Conservation (phyloP, 2,797 vertebrate genomes). For the Paguma larvata region DNA sequence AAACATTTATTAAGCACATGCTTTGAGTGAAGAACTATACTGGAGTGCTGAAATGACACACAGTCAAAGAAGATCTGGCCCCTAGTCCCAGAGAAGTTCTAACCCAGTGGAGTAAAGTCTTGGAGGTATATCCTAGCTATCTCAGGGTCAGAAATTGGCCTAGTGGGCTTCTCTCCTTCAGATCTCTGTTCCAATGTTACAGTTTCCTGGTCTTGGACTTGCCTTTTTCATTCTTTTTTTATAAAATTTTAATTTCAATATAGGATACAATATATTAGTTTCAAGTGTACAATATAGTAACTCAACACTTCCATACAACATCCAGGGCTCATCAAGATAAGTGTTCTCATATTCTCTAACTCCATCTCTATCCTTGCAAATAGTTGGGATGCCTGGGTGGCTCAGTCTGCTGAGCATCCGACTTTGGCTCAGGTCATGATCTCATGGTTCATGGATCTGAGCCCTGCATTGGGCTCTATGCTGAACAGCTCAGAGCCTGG, state of each 20-base stretch:
- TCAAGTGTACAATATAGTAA: neutral
- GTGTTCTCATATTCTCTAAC: neutral
- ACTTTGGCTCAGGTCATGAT: too few relatives aligned
- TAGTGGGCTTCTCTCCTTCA: neutral
- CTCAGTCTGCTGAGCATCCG: too few relatives aligned
- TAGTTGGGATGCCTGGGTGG: too few relatives aligned
- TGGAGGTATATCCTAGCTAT: neutral
- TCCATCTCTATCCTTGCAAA: neutral
- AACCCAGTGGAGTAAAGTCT: neutral
- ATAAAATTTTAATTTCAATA: neutral
- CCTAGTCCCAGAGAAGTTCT: neutral
- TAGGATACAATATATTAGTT: neutral
- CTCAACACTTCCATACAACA: neutral
- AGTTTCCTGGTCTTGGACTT: neutral
- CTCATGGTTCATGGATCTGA: too few relatives aligned
- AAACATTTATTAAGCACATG: neutral
- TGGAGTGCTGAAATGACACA: neutral
- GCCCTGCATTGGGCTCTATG: too few relatives aligned
- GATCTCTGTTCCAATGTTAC: neutral
- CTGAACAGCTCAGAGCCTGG: too few relatives aligned
- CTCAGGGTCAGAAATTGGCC: neutral
- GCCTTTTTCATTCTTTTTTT: neutral
- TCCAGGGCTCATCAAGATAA: neutral
- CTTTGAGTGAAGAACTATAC: neutral
- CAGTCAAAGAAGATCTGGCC: neutral